Evolutionary conservation across 2,113 vertebrate genomes (phyloP).

Genomic region (Stegastes partitus): DNA sequence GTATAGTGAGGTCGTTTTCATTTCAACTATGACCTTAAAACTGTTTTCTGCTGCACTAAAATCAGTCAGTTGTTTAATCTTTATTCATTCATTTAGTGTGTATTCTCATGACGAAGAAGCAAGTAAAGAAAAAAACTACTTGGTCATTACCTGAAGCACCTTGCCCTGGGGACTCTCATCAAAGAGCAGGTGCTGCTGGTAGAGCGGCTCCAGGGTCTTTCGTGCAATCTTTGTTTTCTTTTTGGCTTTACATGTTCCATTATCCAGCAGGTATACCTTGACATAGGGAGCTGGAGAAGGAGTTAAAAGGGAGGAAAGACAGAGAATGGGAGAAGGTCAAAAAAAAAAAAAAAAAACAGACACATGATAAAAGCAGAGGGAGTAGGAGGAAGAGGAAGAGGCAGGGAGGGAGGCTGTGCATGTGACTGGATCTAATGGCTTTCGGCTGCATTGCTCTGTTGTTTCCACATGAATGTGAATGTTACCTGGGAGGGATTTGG

Average conservation of each 20-base stretch:
- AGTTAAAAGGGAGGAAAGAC: neutral
- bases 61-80: neutral
- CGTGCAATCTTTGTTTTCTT: conserved; percentile 99
- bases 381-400: neutral
- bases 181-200: conserved; percentile 97
- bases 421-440: neutral
- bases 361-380: neutral
- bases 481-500: conserved; percentile 97
- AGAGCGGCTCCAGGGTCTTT: conserved; percentile 98
- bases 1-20: no score
- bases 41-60: neutral
- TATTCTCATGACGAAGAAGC: neutral
- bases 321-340: neutral
- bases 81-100: neutral
- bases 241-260: conserved; percentile 97
- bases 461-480: neutral
- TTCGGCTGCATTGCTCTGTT: neutral
- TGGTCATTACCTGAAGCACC: conserved; percentile 94
- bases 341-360: no score
- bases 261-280: conserved; percentile 98
- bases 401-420: neutral
- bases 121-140: neutral
- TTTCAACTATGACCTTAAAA: no score
- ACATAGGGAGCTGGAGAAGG: conserved; percentile 92
- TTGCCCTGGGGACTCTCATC: conserved; percentile 98